A percentile compares a stretch with the other conserved stretches of the same genome.
These are phyloP conservation scores for Macrochelys suwanniensis DNA, from an alignment of 2,797 vertebrate genomes.

Conservation along the genomic window DNA sequence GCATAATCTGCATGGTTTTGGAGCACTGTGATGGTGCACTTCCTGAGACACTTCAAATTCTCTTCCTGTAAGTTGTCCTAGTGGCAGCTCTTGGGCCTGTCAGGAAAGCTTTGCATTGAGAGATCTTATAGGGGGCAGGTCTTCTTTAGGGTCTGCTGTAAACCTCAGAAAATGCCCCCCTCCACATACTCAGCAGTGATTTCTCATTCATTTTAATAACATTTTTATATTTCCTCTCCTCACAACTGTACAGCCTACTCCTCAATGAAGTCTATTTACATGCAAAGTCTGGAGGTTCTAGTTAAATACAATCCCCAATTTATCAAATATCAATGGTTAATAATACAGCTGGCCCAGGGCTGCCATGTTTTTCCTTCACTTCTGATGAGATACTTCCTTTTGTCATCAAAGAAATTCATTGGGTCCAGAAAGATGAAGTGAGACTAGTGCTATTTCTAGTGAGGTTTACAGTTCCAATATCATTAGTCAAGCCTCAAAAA, in stretches of 20 bases:
- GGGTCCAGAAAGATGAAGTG: neutral
- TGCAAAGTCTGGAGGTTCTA: neutral
- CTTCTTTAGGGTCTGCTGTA: conserved; percentile 12
- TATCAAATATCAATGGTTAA: neutral
- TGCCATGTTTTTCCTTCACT: neutral
- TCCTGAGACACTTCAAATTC: conserved; percentile 1
- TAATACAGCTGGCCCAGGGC: neutral
- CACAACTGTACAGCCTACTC: neutral
- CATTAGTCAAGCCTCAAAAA: neutral
- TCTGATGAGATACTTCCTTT: neutral
- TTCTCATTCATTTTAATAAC: conserved; percentile 16
- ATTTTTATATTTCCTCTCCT: rapidly evolving
- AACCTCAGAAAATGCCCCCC: neutral
- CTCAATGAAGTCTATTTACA: neutral
- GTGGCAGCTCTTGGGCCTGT: rapidly evolving
- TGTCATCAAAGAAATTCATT: neutral
- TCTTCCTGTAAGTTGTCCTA: neutral
- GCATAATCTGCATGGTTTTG: rapidly evolving
- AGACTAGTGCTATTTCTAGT: neutral
- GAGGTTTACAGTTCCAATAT: neutral
- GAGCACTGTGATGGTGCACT: rapidly evolving
- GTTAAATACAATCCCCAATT: neutral
- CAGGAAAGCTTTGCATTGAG: neutral
- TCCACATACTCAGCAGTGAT: neutral
- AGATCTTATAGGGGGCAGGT: neutral